A percentile compares a stretch with the other conserved stretches of the same genome.
Conservation (phyloP, 2,113 vertebrate species). For the Aphyosemion australe region DNA sequence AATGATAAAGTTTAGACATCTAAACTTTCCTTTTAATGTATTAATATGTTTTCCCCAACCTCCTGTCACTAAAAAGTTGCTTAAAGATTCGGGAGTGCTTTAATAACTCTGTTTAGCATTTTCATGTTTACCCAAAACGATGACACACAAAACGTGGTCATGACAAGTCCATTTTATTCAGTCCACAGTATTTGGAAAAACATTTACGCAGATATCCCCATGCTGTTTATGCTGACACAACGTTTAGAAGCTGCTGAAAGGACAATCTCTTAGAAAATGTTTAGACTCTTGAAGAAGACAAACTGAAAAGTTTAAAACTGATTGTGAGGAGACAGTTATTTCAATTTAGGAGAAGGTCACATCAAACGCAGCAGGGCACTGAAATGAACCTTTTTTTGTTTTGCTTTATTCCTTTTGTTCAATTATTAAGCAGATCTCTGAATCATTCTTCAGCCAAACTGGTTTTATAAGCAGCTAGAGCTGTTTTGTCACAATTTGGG, state of each 20-base stretch:
- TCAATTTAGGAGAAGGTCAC: neutral
- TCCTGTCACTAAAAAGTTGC: too few species aligned
- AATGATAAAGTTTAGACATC: too few species aligned
- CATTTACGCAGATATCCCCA: too few species aligned
- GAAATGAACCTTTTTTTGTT: constrained; percentile 13
- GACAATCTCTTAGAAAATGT: constrained; percentile 31
- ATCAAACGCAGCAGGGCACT: neutral
- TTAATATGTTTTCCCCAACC: too few species aligned
- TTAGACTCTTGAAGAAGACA: constrained; percentile 16
- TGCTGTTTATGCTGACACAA: neutral
- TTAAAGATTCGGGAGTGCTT: too few species aligned
- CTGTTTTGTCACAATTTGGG: neutral
- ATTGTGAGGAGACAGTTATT: constrained; percentile 14
- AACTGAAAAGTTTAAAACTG: neutral
- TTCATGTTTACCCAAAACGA: too few species aligned
- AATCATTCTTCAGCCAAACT: neutral
- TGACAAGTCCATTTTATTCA: too few species aligned
- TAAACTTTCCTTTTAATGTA: too few species aligned
- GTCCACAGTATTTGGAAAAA: too few species aligned
- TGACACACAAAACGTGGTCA: too few species aligned
- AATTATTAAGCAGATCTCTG: constrained; percentile 3
- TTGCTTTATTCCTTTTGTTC: constrained; percentile 1
- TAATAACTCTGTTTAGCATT: too few species aligned
- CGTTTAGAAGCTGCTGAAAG: constrained; percentile 14
- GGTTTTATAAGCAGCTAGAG: neutral